Conservation (phyloP, 2,113 vertebrate species). For the Eublepharis macularius region DNA sequence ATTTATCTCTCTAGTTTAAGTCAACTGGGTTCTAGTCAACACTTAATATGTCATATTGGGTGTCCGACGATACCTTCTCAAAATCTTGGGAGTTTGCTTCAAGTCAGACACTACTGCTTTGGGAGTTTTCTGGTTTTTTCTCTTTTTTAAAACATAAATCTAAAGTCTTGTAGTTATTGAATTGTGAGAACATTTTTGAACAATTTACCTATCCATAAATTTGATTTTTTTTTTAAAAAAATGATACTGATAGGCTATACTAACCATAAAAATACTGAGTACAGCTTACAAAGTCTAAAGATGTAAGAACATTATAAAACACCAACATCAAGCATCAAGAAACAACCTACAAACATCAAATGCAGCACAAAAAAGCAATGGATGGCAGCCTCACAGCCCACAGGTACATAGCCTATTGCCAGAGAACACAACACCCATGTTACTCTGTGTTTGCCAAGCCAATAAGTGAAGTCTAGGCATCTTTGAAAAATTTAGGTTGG, state of each 20-base stretch:
- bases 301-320: too few species aligned
- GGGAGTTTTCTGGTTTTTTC: constrained; percentile 80
- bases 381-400: too few species aligned
- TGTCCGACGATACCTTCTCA: constrained; percentile 68
- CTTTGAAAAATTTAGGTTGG: background rate
- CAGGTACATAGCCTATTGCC: background rate
- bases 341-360: too few species aligned
- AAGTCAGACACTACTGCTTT: constrained; percentile 86
- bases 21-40: constrained; percentile 69
- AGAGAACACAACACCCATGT: background rate
- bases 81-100: constrained; percentile 65
- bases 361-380: too few species aligned
- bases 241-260: too few species aligned
- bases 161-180: constrained; percentile 94
- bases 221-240: too few species aligned
- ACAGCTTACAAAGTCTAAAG: too few species aligned
- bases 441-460: background rate
- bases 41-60: constrained; percentile 68
- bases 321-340: too few species aligned
- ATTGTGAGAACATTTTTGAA: constrained; percentile 90
- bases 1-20: constrained; percentile 80
- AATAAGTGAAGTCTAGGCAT: background rate
- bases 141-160: constrained; percentile 84
- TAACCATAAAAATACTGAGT: too few species aligned
- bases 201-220: constrained; percentile 89